Evolutionary conservation across 1,140 invertebrate species (phyloP).

Genomic region (fruit fly (Drosophila melanogaster)): DNA sequence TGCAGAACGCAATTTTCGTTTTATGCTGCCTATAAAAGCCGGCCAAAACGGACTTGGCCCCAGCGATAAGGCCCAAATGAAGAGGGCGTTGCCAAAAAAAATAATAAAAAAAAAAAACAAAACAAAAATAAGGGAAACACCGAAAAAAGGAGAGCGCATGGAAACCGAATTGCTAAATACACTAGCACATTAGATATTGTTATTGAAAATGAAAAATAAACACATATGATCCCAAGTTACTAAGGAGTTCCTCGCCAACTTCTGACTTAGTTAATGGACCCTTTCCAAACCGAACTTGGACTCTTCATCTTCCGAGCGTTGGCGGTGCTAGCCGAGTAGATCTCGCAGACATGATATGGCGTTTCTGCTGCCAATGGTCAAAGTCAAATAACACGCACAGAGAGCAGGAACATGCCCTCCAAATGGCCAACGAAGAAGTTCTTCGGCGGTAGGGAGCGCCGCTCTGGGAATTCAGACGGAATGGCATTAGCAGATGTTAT

Average conservation of each 20-base stretch:
- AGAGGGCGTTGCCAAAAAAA: slow-evolving; percentile 62
- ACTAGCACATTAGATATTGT: not conserved
- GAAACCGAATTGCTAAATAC: not conserved
- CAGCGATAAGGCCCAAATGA: slow-evolving; percentile 69
- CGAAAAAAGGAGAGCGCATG: not conserved
- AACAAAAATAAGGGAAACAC: slow-evolving; percentile 24
- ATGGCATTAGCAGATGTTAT: slow-evolving; percentile 67
- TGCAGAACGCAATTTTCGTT: slow-evolving; percentile 76
- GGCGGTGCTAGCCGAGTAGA: slow-evolving; percentile 66
- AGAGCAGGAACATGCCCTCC: slow-evolving; percentile 26
- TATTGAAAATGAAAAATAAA: too few species aligned
- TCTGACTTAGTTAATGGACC: too few species aligned
- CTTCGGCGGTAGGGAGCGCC: slow-evolving; percentile 56
- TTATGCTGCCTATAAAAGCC: slow-evolving; percentile 65
- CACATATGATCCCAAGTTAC: too few species aligned
- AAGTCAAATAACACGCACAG: slow-evolving; percentile 76
- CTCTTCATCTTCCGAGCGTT: slow-evolving; percentile 46
- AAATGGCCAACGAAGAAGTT: slow-evolving; percentile 14
- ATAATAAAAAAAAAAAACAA: slow-evolving; percentile 11
- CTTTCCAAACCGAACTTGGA: slow-evolving; percentile 1
- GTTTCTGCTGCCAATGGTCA: slow-evolving; percentile 51
- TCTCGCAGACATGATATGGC: slow-evolving; percentile 52
- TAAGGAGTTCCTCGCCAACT: too few species aligned
- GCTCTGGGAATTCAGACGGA: slow-evolving; percentile 26
- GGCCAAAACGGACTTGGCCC: slow-evolving; percentile 17